Conservation (phyloP, 2,797 vertebrate genomes). For the Cephalopachus bancanus region DNA sequence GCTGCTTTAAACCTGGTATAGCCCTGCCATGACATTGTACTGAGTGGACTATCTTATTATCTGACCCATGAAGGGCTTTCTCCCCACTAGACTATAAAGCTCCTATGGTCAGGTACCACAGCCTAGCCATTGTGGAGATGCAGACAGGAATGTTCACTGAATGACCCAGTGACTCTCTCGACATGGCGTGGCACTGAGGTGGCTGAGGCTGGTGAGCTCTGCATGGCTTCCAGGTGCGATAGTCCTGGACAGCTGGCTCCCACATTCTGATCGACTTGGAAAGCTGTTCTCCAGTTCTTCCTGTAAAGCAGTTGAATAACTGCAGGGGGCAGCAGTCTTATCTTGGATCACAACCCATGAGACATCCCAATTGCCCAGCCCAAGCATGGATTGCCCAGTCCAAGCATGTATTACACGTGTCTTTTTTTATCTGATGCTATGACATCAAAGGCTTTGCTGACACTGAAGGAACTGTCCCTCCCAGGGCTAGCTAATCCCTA, state of each 20-base stretch:
- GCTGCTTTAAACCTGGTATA: background rate
- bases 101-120: fast-evolving
- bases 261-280: background rate
- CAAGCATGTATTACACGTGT: background rate
- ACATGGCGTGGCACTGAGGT: background rate
- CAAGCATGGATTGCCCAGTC: background rate
- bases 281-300: background rate
- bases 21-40: background rate
- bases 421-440: background rate
- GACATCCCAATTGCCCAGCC: background rate
- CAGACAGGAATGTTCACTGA: background rate
- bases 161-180: background rate
- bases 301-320: background rate
- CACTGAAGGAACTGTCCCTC: background rate
- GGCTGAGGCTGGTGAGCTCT: background rate
- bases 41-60: background rate
- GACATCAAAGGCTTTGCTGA: background rate
- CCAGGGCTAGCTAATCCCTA: background rate
- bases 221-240: background rate
- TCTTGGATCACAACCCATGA: background rate
- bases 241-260: background rate
- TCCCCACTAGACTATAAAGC: background rate
- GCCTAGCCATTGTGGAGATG: background rate
- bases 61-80: background rate
- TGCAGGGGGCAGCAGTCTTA: background rate